These are phyloP conservation scores for Meda fulgida DNA, from an alignment of 2,797 vertebrate species.

Conservation along the genomic window DNA sequence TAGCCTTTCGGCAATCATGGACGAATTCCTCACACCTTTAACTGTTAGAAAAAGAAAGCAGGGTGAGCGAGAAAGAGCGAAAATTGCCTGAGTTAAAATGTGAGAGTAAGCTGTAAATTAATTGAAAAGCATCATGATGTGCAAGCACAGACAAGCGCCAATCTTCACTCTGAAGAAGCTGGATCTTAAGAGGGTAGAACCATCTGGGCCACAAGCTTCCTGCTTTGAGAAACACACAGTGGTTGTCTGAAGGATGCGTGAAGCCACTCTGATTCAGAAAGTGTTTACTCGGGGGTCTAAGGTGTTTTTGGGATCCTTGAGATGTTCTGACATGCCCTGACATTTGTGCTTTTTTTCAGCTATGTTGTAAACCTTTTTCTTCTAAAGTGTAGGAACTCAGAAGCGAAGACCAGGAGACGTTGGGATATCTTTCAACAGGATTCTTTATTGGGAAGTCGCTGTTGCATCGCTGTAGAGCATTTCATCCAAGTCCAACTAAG, in stretches of 20 bases:
- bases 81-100: slow-evolving; percentile 10
- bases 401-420: no score
- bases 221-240: slow-evolving; percentile 5
- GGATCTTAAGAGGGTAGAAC: not conserved
- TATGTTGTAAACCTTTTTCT: no score
- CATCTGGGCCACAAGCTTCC: slow-evolving; percentile 19
- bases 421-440: no score
- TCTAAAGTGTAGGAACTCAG: no score
- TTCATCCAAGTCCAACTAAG: no score
- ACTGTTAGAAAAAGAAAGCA: slow-evolving; percentile 23
- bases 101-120: slow-evolving; percentile 34
- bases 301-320: no score
- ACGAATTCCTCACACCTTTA: slow-evolving; percentile 64
- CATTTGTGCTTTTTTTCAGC: no score
- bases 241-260: slow-evolving; percentile 19
- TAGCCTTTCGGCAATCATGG: slow-evolving; percentile 72
- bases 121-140: slow-evolving; percentile 8
- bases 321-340: no score
- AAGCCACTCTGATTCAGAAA: slow-evolving; percentile 36
- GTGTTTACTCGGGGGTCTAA: not conserved
- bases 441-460: no score
- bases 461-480: no score
- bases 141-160: slow-evolving; percentile 19
- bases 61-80: slow-evolving; percentile 16
- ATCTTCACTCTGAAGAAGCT: slow-evolving; percentile 26